A percentile compares a stretch with the other conserved stretches of the same genome.
Evolutionary conservation across 2,113 vertebrate genomes (phyloP).

Genomic region (Andinoacara biseriatus): DNA sequence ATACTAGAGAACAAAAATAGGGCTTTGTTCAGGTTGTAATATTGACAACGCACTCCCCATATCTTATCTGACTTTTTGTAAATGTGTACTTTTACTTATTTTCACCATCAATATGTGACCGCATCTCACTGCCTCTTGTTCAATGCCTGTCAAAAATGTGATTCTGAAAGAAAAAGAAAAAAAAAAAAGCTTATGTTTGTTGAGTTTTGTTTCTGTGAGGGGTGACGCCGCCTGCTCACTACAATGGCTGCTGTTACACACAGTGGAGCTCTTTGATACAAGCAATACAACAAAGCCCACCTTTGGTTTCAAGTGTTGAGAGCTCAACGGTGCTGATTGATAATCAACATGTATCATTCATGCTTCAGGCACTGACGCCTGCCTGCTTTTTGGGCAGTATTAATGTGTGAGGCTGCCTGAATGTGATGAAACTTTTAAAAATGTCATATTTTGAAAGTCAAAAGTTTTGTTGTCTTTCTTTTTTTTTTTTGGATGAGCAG

Average conservation of each 20-base stretch:
- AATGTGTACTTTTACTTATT: conserved; percentile 52
- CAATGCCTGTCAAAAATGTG: conserved; percentile 56
- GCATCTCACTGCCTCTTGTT: conserved; percentile 60
- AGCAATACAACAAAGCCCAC: conserved; percentile 43
- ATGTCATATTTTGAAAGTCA: conserved; percentile 25
- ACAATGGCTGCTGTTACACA: conserved; percentile 30
- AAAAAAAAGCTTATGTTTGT: conserved; percentile 22
- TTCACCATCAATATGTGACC: conserved; percentile 44
- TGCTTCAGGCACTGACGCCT: background rate
- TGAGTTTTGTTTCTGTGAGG: conserved; percentile 29
- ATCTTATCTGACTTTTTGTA: conserved; percentile 20
- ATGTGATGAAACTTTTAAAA: conserved; percentile 45
- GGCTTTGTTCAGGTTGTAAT: conserved; percentile 44
- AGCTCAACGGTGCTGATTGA: conserved; percentile 11
- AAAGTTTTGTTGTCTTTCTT: conserved; percentile 4
- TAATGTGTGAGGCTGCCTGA: background rate
- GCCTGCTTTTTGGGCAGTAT: background rate
- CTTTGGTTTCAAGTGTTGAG: background rate
- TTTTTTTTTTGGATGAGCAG: background rate
- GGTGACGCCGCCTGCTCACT: background rate
- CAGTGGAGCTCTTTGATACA: conserved; percentile 25
- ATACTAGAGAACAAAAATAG: conserved; percentile 10
- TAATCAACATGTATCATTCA: background rate
- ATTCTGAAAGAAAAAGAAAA: background rate
- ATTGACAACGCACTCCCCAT: conserved; percentile 32